Evolutionary conservation across 1,140 invertebrate genomes (phyloP), one percentile per base, ranked within the genome.

Genomic region (honey bee (Apis mellifera)): DNA sequence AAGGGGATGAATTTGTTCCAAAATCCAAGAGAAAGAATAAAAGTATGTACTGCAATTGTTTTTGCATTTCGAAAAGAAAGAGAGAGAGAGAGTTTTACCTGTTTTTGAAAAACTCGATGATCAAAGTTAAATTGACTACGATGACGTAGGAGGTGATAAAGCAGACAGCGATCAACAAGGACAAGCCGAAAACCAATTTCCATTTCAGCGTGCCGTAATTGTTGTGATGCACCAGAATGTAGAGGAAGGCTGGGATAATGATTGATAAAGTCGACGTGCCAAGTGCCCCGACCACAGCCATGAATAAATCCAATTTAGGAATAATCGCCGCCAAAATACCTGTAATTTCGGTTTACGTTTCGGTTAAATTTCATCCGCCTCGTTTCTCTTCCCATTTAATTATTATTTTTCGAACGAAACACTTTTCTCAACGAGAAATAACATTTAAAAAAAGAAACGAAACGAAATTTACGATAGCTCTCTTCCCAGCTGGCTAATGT

Each of bases 171-270:
- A 84, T 65, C 21, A 92, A 73, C 80, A 90, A 71, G n/a, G 75
- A 72, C 57, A 85, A 19, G 50, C 86, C 87, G 62, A 90, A 62
- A 70, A 90, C 83, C 72, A 92, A 78, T 86, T 86, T 90, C 91
- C 92, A 91, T 68, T 82, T 82, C 59, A 78, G 88, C 66, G 52
- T 87, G 55, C 89, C 91, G 65, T 85, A 92, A 81, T 91, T 64
- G 15, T 82, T 84, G 69, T 86, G 80, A 82, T 92, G 79, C 60
- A 89, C 87, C 65, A 92, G 84, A 55, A 90, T 77, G 57, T 89
- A 90, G 50, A 92, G 78, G n/a, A 69, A 85, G 17, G 83, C 68
- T 50, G 91, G 92, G 65, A 92, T 89, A 60, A 90, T 48, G 55
- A 84, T 89, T 23, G 88, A 84, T 19, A 92, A 86, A 73, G 86